Base-by-base conservation (phyloP, 2,797 vertebrate genomes). In the Anableps anableps region DNA sequence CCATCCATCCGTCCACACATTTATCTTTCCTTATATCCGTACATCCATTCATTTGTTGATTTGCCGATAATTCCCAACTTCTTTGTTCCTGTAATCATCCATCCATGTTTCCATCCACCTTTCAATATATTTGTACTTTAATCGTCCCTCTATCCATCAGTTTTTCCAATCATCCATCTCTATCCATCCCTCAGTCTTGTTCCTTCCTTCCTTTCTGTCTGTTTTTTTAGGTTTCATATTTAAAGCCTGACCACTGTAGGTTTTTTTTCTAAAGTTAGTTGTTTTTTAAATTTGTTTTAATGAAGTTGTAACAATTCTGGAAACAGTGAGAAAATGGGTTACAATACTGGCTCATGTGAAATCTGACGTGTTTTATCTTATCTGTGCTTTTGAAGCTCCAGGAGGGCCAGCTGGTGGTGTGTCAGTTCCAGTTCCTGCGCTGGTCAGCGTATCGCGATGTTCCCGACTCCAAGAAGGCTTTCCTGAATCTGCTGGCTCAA, bases 391-490 rank as follows among this genome's bases (percentile, higher is more conserved):
- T 74, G 16, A 73, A 99, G 98, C 94, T 98, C 83, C 98, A 99
- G 94, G 98, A 99, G 85, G 98, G 98, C 73, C 97, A 99, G 93
- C 95, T 99, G 92, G 96, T 99, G 94, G 97, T 99, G 79, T 97
- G 96, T 85, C 93, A 94, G 86, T 95, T 95, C 92, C 94, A 95
- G 89, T 94, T 95, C 86, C 90, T 94, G 79, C 91, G 94, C 80
- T 93, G 99, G 99, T 99, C 99, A 0, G 96, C 98, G 0, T 99
- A 99, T 91, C 96, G 99, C 62, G 98, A 99, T 75, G 97, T 97
- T 0, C 98, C 99, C 0, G 98, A 99, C 95, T 99, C 98, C 82
- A 99, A 96, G 95, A 98, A 98, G 93, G 97, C 98, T 79, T 99
- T 99, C 93, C 94, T 99, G 89, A 97, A 97, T 92, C 96, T 99